Percentiles rank a stretch among this genome's conserved stretches.
Evolutionary conservation across 2,113 vertebrate genomes (phyloP).

Genomic region (Cyprinodon brontotheroides): DNA sequence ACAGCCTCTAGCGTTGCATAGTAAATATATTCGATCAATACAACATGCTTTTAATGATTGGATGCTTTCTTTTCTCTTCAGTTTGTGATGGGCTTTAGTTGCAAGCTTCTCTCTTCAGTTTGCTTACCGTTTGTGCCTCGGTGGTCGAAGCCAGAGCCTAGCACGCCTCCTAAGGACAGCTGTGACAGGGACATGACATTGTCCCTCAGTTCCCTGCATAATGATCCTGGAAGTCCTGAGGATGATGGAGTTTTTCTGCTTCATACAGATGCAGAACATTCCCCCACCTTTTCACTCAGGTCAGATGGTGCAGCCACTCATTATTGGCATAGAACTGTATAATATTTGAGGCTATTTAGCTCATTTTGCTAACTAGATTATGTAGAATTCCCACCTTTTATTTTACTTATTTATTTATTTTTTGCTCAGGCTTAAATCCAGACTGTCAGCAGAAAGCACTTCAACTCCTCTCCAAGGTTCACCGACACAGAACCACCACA

Average conservation of each 20-base stretch:
- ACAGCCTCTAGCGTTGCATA: slow-evolving; percentile 5
- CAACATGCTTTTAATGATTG: neutral
- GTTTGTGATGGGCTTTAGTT: slow-evolving; percentile 61
- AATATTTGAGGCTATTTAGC: too few relatives aligned
- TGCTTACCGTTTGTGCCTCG: slow-evolving; percentile 50
- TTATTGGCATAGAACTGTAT: too few relatives aligned
- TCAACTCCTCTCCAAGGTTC: slow-evolving; percentile 80
- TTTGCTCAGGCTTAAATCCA: slow-evolving; percentile 63
- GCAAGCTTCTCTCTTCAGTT: slow-evolving; percentile 76
- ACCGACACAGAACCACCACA: slow-evolving; percentile 14
- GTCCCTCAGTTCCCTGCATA: slow-evolving; percentile 65
- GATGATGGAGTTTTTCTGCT: slow-evolving; percentile 70
- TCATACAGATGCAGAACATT: slow-evolving; percentile 39
- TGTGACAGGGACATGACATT: slow-evolving; percentile 75
- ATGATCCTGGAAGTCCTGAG: slow-evolving; percentile 71
- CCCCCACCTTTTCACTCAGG: slow-evolving; percentile 71
- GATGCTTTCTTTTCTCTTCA: slow-evolving; percentile 16
- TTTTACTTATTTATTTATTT: neutral
- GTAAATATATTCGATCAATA: neutral
- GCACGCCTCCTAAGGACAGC: slow-evolving; percentile 78
- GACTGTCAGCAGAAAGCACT: slow-evolving; percentile 77
- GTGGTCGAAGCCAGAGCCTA: slow-evolving; percentile 67
- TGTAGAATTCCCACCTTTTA: neutral
- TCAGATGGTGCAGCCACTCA: slow-evolving; percentile 17
- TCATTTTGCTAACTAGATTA: too few relatives aligned